Percentiles rank a stretch among this genome's conserved stretches.
These are phyloP conservation scores for Triplophysa dalaica DNA, from an alignment of 2,113 vertebrate species.

Conservation along the genomic window DNA sequence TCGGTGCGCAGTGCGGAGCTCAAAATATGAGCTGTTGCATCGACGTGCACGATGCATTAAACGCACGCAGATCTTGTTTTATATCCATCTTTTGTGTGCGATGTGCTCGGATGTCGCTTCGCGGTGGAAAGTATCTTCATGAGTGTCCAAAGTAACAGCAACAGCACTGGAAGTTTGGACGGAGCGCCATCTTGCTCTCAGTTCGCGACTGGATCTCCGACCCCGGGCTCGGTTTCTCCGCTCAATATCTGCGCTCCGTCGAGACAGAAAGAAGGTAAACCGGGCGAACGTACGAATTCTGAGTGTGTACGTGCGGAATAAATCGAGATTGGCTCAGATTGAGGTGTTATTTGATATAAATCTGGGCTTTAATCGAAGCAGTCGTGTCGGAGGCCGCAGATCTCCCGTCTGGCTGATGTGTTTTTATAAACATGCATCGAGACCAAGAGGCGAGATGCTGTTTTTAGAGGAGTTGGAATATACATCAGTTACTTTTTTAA, in stretches of 20 bases:
- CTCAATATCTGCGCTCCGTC: slow-evolving; percentile 82
- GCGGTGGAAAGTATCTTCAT: slow-evolving; percentile 88
- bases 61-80: slow-evolving; percentile 28
- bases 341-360: slow-evolving; percentile 23
- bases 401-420: slow-evolving; percentile 23
- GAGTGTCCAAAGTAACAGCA: slow-evolving; percentile 98
- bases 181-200: slow-evolving; percentile 98
- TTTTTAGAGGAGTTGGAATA: not conserved
- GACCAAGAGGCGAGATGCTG: not conserved
- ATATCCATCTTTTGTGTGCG: slow-evolving; percentile 53
- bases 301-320: slow-evolving; percentile 38
- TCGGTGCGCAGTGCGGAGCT: slow-evolving; percentile 79
- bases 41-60: slow-evolving; percentile 61
- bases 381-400: slow-evolving; percentile 42
- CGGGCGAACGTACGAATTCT: not conserved
- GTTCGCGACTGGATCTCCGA: slow-evolving; percentile 88
- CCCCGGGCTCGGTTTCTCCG: slow-evolving; percentile 80
- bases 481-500: not conserved
- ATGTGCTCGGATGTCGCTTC: slow-evolving; percentile 70
- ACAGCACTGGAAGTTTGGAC: slow-evolving; percentile 93
- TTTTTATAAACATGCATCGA: slow-evolving; percentile 25
- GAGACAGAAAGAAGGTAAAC: slow-evolving; percentile 86
- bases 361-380: slow-evolving; percentile 21
- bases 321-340: slow-evolving; percentile 30
- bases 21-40: slow-evolving; percentile 47